These are phyloP conservation scores for Elysia crispata DNA, from an alignment of 2,888 invertebrate species.

Conservation along the genomic window DNA sequence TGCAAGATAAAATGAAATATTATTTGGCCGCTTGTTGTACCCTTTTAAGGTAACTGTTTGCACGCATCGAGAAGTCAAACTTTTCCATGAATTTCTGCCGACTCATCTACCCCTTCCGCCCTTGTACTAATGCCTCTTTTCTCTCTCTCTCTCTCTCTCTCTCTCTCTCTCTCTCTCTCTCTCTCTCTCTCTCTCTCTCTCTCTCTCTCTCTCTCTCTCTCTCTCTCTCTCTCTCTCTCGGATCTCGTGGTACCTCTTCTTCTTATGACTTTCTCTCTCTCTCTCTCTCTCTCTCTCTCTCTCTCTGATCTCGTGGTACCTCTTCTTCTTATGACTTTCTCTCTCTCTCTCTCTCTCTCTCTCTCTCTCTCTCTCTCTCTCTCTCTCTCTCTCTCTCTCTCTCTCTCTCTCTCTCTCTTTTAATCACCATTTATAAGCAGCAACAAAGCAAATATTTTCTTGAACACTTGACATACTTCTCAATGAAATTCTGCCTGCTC, in stretches of 20 bases:
- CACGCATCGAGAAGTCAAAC: no score
- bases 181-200: neutral
- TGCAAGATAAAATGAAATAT: no score
- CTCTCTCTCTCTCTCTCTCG: no score
- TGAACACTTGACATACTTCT: neutral
- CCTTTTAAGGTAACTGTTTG: no score
- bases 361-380: neutral
- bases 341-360: neutral
- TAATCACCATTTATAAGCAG: neutral
- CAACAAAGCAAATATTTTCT: neutral
- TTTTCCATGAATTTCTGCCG: slow-evolving; percentile 10
- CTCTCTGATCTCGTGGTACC: neutral
- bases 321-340: neutral
- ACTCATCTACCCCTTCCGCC: neutral
- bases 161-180: neutral
- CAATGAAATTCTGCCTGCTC: slow-evolving; percentile 22
- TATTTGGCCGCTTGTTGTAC: no score
- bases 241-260: neutral
- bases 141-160: neutral
- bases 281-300: neutral
- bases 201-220: neutral
- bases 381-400: neutral
- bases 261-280: neutral
- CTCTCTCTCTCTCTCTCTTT: neutral
- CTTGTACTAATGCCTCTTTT: neutral